Percentiles rank a stretch among this genome's conserved stretches.
Evolutionary conservation across 2,797 vertebrate species (phyloP).

Genomic region (Pipistrellus nathusii): DNA sequence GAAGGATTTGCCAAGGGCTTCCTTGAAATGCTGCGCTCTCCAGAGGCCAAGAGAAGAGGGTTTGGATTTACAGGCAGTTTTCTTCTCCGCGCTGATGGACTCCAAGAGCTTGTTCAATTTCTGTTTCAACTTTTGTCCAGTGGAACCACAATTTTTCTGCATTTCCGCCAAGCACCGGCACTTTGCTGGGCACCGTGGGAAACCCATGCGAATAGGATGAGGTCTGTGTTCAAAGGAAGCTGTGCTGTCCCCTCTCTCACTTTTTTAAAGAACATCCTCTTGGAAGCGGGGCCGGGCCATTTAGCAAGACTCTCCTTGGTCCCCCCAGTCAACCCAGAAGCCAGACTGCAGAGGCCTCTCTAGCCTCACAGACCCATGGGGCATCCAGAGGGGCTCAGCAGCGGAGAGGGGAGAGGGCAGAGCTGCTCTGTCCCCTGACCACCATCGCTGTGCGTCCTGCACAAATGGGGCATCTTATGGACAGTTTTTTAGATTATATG

Average conservation of each 20-base stretch:
- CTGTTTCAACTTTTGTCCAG: not conserved
- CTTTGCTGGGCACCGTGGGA: not conserved
- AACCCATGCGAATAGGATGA: rapidly evolving
- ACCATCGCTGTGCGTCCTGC: no score
- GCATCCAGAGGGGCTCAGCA: not conserved
- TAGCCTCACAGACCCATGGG: not conserved
- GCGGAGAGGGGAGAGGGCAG: rapidly evolving
- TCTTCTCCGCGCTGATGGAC: not conserved
- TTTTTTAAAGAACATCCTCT: not conserved
- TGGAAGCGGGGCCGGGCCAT: not conserved
- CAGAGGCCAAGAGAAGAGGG: not conserved
- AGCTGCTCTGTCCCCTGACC: not conserved
- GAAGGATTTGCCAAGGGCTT: not conserved
- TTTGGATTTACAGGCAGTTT: not conserved
- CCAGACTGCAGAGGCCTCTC: not conserved
- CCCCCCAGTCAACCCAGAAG: not conserved
- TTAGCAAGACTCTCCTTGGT: not conserved
- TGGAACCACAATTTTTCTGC: not conserved
- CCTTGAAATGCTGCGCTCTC: not conserved
- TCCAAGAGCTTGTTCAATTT: not conserved
- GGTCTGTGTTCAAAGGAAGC: not conserved
- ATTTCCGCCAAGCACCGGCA: rapidly evolving
- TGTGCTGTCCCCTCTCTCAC: rapidly evolving
- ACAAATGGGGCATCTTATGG: not conserved
- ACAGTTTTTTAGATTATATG: not conserved